Percentiles rank a stretch among this genome's conserved stretches.
phyloP scores from a whole-genome alignment of 1,140 invertebrate species.

The Heliconius nattereri region DNA sequence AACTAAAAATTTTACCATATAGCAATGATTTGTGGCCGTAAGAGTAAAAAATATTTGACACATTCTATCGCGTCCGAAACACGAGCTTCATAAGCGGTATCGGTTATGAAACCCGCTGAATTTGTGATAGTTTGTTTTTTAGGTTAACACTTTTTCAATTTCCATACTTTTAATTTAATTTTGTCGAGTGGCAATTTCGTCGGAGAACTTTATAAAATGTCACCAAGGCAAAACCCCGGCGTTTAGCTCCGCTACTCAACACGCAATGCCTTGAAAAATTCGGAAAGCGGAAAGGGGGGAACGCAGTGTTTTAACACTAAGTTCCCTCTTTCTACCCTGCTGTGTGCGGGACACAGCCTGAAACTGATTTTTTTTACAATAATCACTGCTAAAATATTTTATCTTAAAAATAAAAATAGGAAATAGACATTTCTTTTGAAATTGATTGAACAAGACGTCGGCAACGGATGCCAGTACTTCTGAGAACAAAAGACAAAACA shows the following conservation, averaged over 20 bases:
- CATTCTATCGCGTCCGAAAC: not conserved
- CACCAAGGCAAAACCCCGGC: too few relatives aligned
- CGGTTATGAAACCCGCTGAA: not conserved
- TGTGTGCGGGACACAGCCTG: too few relatives aligned
- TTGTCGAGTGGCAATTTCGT: not conserved
- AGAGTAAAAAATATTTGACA: conserved; percentile 10
- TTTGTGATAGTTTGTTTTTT: conserved; percentile 10
- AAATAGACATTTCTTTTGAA: not conserved
- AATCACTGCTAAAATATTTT: too few relatives aligned
- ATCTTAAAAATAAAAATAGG: not conserved
- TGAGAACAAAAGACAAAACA: not conserved
- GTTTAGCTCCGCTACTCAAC: too few relatives aligned
- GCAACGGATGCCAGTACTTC: not conserved
- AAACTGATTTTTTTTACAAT: too few relatives aligned
- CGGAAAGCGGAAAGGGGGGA: too few relatives aligned
- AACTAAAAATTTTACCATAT: not conserved
- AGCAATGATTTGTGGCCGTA: not conserved
- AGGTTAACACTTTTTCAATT: not conserved
- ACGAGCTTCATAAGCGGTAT: conserved; percentile 15
- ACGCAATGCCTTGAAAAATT: too few relatives aligned
- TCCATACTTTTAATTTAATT: not conserved
- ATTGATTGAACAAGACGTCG: not conserved
- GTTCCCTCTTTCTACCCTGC: too few relatives aligned
- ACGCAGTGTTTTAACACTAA: too few relatives aligned
- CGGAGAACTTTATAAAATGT: not conserved